phyloP scores from a whole-genome alignment of 1,140 invertebrate species.

The Tetramorium parvispinum region DNA sequence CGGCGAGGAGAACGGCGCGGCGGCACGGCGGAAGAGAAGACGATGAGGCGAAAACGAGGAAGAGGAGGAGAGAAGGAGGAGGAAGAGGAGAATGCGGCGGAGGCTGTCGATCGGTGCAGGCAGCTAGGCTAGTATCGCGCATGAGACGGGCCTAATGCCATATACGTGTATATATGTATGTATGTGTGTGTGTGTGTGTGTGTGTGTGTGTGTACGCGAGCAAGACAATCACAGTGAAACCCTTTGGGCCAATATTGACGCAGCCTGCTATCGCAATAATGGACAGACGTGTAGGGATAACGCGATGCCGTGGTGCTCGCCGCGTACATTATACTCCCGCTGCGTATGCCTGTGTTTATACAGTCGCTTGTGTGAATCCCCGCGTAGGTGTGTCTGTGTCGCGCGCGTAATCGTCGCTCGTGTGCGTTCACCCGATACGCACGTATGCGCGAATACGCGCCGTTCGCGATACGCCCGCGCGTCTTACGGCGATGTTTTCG shows the following conservation, averaged over 20 bases:
- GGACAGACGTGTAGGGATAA: slow-evolving; percentile 76
- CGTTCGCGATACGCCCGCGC: slow-evolving; percentile 17
- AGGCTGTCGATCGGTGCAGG: slow-evolving; percentile 44
- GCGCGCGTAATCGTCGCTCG: not conserved
- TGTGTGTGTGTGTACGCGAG: slow-evolving; percentile 36
- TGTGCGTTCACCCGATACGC: not conserved
- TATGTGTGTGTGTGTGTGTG: slow-evolving; percentile 13
- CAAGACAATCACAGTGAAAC: slow-evolving; percentile 77
- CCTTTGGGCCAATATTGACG: slow-evolving; percentile 78
- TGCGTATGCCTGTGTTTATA: slow-evolving; percentile 65
- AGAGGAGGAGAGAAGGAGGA: not conserved
- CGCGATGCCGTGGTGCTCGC: slow-evolving; percentile 65
- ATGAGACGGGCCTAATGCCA: slow-evolving; percentile 35
- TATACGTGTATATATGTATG: slow-evolving; percentile 17
- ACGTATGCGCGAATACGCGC: slow-evolving; percentile 23
- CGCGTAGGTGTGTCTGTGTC: not conserved
- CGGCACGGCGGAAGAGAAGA: slow-evolving; percentile 12
- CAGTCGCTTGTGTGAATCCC: slow-evolving; percentile 61
- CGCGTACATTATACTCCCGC: slow-evolving; percentile 70
- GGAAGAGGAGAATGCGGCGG: not conserved
- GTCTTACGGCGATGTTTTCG: slow-evolving; percentile 55
- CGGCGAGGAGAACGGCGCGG: slow-evolving; percentile 12
- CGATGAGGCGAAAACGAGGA: not conserved
- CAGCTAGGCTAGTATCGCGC: slow-evolving; percentile 34
- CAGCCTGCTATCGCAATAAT: slow-evolving; percentile 78